phyloP scores from a whole-genome alignment of 92 coral and sea anemone genomes.

The Metridium senile region DNA sequence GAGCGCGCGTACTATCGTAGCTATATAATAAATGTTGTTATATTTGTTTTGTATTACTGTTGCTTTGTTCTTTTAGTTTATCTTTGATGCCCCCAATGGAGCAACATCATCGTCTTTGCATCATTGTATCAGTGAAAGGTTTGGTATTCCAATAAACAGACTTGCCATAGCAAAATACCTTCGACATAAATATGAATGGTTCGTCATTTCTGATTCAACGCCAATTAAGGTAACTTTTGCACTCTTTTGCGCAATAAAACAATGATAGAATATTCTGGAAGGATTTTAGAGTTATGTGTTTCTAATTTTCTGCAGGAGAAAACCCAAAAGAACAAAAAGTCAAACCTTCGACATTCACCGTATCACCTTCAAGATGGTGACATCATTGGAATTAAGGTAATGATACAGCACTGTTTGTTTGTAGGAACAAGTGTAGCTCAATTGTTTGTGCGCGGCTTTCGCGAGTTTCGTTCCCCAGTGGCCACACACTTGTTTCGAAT shows the following conservation, averaged over 20 bases:
- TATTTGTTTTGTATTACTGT: neutral
- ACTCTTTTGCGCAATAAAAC: no score
- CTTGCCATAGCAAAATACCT: slow-evolving; percentile 71
- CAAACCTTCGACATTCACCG: slow-evolving; percentile 75
- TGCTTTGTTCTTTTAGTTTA: slow-evolving; percentile 40
- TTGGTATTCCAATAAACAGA: slow-evolving; percentile 43
- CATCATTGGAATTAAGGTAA: slow-evolving; percentile 79
- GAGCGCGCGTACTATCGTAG: no score
- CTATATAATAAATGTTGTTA: no score
- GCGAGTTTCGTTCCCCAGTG: no score
- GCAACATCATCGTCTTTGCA: slow-evolving; percentile 68
- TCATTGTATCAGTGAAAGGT: slow-evolving; percentile 40
- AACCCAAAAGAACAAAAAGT: slow-evolving; percentile 50
- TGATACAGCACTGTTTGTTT: neutral
- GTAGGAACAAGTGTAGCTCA: no score
- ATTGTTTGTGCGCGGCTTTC: neutral
- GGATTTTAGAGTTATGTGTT: neutral
- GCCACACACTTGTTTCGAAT: no score
- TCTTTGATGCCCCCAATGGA: slow-evolving; percentile 70
- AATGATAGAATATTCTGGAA: no score
- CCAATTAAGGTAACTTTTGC: no score
- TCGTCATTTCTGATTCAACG: slow-evolving; percentile 32
- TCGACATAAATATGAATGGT: slow-evolving; percentile 67
- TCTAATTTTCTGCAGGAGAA: slow-evolving; percentile 29
- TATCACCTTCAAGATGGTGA: slow-evolving; percentile 82